These are phyloP conservation scores for Phalera bucephala DNA, from an alignment of 2,888 invertebrate species.

Conservation along the genomic window DNA sequence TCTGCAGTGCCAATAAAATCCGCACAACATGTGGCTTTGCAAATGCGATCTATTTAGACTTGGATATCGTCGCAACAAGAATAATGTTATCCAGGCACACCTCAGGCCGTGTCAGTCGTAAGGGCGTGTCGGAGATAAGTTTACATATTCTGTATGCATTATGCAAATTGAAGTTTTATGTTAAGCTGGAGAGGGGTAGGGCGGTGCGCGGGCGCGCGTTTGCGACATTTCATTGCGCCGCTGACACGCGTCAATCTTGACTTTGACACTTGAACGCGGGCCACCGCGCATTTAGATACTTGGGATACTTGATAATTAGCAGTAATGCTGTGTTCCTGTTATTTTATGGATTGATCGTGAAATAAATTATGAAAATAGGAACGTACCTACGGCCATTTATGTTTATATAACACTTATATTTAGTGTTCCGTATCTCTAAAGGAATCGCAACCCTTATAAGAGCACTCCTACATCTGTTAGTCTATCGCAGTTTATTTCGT, in stretches of 20 bases:
- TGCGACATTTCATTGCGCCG: conserved; percentile 53
- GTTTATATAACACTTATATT: no score
- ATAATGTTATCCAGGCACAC: conserved; percentile 80
- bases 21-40: conserved; percentile 57
- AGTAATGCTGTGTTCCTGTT: no score
- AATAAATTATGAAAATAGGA: no score
- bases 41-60: conserved; percentile 75
- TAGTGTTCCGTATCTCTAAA: no score
- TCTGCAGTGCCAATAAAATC: conserved; percentile 59
- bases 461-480: no score
- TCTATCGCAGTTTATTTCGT: no score
- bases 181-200: conserved; percentile 55
- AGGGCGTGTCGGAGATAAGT: conserved; percentile 80
- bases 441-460: no score
- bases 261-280: conserved; percentile 36
- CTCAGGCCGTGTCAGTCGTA: conserved; percentile 73
- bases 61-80: conserved; percentile 71
- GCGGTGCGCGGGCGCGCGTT: conserved; percentile 34
- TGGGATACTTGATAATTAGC: conserved; percentile 31
- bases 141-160: conserved; percentile 81
- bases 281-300: conserved; percentile 30
- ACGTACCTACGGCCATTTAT: no score
- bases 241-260: conserved; percentile 48
- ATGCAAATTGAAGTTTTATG: conserved; percentile 82
- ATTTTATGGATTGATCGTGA: no score